phyloP scores from a whole-genome alignment of 2,888 invertebrate species.

The Melinaea menophilus region DNA sequence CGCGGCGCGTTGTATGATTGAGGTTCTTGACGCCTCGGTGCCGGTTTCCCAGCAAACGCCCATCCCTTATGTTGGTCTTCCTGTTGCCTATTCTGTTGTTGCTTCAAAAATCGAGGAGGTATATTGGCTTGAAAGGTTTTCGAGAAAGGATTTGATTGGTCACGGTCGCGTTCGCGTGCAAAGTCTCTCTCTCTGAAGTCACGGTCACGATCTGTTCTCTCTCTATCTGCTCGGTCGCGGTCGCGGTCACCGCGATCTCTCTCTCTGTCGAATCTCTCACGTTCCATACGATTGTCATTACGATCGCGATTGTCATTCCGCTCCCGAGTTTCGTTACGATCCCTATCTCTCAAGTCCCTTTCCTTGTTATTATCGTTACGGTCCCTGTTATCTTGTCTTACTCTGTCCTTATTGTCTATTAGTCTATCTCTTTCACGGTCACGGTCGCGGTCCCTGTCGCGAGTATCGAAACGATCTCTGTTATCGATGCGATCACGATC shows the following conservation, averaged over 20 bases:
- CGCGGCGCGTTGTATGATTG: constrained; percentile 64
- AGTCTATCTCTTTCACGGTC: constrained; percentile 41
- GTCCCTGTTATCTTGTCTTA: constrained; percentile 42
- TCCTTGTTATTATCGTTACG: constrained; percentile 44
- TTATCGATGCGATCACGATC: constrained; percentile 42
- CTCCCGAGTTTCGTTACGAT: constrained; percentile 47
- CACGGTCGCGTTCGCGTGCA: constrained; percentile 62
- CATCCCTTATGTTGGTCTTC: constrained; percentile 68
- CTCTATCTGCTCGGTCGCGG: constrained; percentile 48
- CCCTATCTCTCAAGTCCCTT: constrained; percentile 51
- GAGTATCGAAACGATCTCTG: constrained; percentile 39
- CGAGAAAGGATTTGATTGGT: constrained; percentile 81
- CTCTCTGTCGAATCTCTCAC: constrained; percentile 44
- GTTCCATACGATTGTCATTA: constrained; percentile 24
- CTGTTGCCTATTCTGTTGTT: constrained; percentile 79
- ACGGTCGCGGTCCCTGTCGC: constrained; percentile 48
- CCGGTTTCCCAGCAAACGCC: constrained; percentile 64
- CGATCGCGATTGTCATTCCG: constrained; percentile 35
- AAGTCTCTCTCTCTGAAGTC: constrained; percentile 44
- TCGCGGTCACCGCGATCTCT: constrained; percentile 54
- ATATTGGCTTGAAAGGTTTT: constrained; percentile 89
- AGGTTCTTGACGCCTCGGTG: constrained; percentile 61
- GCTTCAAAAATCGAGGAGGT: constrained; percentile 90
- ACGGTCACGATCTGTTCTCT: constrained; percentile 44
- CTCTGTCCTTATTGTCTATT: constrained; percentile 40